Evolutionary conservation across 37 sponge, comb jelly and placozoan species (phyloP).

Genomic region (Tethya wilhelma): DNA sequence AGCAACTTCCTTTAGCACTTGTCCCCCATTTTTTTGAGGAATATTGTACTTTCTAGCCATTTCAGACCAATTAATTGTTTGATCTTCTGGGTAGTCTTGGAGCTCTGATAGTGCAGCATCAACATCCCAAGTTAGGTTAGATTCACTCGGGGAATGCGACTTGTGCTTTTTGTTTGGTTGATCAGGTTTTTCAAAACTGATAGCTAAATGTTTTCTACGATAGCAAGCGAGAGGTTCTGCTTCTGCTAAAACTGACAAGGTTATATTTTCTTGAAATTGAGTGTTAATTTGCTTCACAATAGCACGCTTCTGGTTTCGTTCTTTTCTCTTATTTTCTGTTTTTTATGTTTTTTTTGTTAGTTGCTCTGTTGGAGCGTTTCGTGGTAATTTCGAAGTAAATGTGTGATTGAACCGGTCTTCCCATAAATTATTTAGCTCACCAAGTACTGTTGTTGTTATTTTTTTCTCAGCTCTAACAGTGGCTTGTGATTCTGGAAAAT

Average conservation of each 20-base stretch:
- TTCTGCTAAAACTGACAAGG: slow-evolving; percentile 4
- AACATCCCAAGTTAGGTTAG: slow-evolving; percentile 16
- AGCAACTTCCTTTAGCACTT: slow-evolving; percentile 39
- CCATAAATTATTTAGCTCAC: neutral
- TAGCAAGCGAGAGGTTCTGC: neutral
- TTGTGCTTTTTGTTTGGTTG: slow-evolving; percentile 1
- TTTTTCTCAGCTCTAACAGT: neutral
- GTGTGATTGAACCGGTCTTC: neutral
- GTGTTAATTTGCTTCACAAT: neutral
- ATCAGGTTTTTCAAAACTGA: slow-evolving; percentile 3
- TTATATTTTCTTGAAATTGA: neutral
- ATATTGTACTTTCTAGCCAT: neutral
- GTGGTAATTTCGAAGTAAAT: neutral
- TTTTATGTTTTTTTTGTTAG: neutral
- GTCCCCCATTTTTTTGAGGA: slow-evolving; percentile 2
- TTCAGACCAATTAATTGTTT: slow-evolving; percentile 18
- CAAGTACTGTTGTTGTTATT: neutral
- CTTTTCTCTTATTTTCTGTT: slow-evolving; percentile 3
- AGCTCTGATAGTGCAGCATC: slow-evolving; percentile 4
- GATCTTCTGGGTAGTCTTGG: neutral
- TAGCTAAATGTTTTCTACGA: neutral
- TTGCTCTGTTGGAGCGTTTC: neutral
- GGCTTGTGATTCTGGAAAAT: neutral
- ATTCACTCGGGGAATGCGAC: slow-evolving; percentile 12
- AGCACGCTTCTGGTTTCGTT: neutral